These are phyloP conservation scores for Eutrigla gurnardus DNA, from an alignment of 2,797 vertebrate genomes.

Conservation along the genomic window DNA sequence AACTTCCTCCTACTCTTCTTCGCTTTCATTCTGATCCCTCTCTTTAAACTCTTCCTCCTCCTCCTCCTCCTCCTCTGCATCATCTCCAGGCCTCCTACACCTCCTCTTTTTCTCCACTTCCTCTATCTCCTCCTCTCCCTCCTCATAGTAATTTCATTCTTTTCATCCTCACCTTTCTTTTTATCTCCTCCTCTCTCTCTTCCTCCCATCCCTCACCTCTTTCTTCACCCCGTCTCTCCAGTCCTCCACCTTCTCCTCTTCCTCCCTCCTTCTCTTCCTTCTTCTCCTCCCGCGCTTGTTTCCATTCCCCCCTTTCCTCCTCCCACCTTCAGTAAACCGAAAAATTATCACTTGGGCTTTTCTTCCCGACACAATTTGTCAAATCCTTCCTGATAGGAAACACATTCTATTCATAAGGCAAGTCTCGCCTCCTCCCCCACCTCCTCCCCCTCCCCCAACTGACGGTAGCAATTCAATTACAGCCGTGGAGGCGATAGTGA, in stretches of 20 bases:
- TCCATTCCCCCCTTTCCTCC: background rate
- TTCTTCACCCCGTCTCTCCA: slow-evolving; percentile 35
- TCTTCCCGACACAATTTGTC: slow-evolving; percentile 67
- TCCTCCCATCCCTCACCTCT: background rate
- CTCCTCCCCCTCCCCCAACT: slow-evolving; percentile 81
- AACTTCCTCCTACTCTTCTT: background rate
- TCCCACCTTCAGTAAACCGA: slow-evolving; percentile 86
- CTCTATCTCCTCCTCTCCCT: background rate
- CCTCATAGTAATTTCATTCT: no score
- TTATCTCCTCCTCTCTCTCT: background rate
- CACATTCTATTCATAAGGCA: slow-evolving; percentile 96
- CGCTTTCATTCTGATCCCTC: background rate
- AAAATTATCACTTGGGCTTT: slow-evolving; percentile 88
- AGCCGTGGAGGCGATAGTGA: slow-evolving; percentile 95
- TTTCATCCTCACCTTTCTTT: background rate
- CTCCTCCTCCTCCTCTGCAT: background rate
- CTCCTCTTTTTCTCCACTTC: background rate
- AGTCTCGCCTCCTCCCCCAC: slow-evolving; percentile 80
- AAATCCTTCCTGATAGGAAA: slow-evolving; percentile 92
- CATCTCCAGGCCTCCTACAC: no score
- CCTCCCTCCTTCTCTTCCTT: background rate
- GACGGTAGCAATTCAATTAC: slow-evolving; percentile 97
- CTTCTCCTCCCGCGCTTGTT: background rate
- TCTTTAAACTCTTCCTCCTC: background rate
- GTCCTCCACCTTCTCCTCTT: background rate